These are phyloP conservation scores for Palloptera scutellata DNA, from an alignment of 2,888 invertebrate genomes.

Conservation along the genomic window DNA sequence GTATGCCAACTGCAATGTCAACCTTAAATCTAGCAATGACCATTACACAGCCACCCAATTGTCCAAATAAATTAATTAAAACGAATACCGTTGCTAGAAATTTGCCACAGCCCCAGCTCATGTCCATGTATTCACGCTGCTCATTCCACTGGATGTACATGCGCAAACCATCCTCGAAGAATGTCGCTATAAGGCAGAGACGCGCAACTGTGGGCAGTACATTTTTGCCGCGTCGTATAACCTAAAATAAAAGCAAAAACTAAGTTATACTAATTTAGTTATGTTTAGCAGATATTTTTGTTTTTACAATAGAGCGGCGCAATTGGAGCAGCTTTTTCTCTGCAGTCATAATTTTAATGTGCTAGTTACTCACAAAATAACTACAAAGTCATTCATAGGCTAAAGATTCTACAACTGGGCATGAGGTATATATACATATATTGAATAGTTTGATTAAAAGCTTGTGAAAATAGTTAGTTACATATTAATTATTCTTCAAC, in stretches of 20 bases:
- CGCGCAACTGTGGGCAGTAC: slow-evolving; percentile 95
- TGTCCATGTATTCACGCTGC: slow-evolving; percentile 96
- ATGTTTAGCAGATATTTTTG: too few relatives aligned
- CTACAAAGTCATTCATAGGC: background rate
- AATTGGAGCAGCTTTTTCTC: too few relatives aligned
- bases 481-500: too few relatives aligned
- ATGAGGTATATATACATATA: too few relatives aligned
- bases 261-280: background rate
- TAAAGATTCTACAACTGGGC: too few relatives aligned
- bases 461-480: too few relatives aligned
- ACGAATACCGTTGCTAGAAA: slow-evolving; percentile 95
- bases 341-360: too few relatives aligned
- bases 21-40: slow-evolving; percentile 92
- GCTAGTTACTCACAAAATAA: background rate
- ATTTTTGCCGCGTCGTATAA: slow-evolving; percentile 89
- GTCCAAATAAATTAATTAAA: slow-evolving; percentile 92
- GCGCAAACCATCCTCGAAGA: slow-evolving; percentile 97
- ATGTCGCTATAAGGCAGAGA: slow-evolving; percentile 96
- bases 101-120: slow-evolving; percentile 95
- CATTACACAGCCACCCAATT: slow-evolving; percentile 96
- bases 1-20: slow-evolving; percentile 86
- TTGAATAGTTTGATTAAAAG: too few relatives aligned
- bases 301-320: too few relatives aligned
- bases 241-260: slow-evolving; percentile 67
- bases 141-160: slow-evolving; percentile 99